Evolutionary conservation across 2,888 invertebrate species (phyloP), one percentile per base, ranked within the genome.

Genomic region (Sympetrum striolatum): DNA sequence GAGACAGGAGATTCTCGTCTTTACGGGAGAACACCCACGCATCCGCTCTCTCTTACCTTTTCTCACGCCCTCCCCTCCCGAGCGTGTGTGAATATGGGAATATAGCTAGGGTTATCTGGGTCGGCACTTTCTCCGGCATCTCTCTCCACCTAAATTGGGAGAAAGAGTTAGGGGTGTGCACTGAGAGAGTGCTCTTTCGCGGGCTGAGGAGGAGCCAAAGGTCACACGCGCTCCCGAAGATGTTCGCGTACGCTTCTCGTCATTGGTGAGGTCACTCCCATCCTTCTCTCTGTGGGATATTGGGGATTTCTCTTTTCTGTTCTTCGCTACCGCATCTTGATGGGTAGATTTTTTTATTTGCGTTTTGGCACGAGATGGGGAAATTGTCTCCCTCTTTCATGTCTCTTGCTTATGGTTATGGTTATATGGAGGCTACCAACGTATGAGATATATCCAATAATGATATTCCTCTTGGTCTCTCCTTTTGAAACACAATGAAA

Each of bases 41-140:
- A 31, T 2, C 37, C 80, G n/a, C 80, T 44, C 39, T 80, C 39
- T 39, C 80, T 39, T 18, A 6, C 31, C 31, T 35, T 35, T 35
- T 60, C 86, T 37, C 31, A 37, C 86, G 18, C 64, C 18, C 37
- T 15, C 58, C 14, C 82, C 73, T n/a, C 31, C 31, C 31, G 6
- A 22, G 14, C 5, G 82, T 82, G 86, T 35, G 86, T 86, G 86
- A 60, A 37, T 86, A 60, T 86, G 86, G 58, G 86, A 86, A 86
- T 58, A 35, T 58, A n/a, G 31, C 60, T 48, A 58, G 60, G 86
- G 60, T 22, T n/a, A n/a, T 15, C 22, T 37, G 64, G 37, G 60
- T 37, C 35, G 25, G 60, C 8, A 37, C 37, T 37, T 64, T 60
- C 37, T 60, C 86, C n/a, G 37, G 8, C 31, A 12, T 73, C 31